Evolutionary conservation across 2,797 vertebrate species (phyloP), one percentile per base, ranked within the genome.

Genomic region (Gallinago stenura): DNA sequence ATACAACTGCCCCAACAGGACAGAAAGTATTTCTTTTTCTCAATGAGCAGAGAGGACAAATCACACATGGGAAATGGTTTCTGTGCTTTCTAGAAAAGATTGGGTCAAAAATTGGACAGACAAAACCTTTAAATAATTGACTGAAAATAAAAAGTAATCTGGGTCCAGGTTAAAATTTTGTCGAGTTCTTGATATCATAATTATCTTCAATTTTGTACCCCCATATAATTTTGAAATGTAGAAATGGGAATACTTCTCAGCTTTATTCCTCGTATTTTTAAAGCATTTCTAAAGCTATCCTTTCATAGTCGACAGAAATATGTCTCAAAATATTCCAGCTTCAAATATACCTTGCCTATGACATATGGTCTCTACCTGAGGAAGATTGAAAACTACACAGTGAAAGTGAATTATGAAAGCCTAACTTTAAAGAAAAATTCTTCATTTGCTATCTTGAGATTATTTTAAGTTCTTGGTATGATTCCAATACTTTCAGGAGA

Each of bases 401-500:
- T 11, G 35, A 31, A 87, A 94, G 26, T 22, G 43, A 89, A 73
- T 73, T 33, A 64, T 2, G 53, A 93, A 95, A 85, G 25, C 41
- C 83, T 85, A 70, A 73, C 28, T 89, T 75, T 45, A 73, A 89
- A 80, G 37, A 80, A 68, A 46, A 71, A 24, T 54, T 80, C 78
- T 83, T 85, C 75, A 25, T 90, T 87, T 78, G 33, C 39, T 92
- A 65, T 5, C 1, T 46, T 33, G 37, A 83, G 64, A 75, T 65
- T 75, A 94, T 95, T 96, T 96, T 43, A 87, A 78, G 21, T 83
- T 69, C 45, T 87, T 95, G 89, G 72, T 83, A 30, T 6, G 41
- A 48, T 61, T 94, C 95, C 93, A 94, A 31, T 19, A 78, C 28
- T 71, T 91, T 65, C 26, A 50, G 86, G 33, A 85, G 43, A 60